phyloP scores from a whole-genome alignment of 2,113 vertebrate species.

The Scolopax mira region DNA sequence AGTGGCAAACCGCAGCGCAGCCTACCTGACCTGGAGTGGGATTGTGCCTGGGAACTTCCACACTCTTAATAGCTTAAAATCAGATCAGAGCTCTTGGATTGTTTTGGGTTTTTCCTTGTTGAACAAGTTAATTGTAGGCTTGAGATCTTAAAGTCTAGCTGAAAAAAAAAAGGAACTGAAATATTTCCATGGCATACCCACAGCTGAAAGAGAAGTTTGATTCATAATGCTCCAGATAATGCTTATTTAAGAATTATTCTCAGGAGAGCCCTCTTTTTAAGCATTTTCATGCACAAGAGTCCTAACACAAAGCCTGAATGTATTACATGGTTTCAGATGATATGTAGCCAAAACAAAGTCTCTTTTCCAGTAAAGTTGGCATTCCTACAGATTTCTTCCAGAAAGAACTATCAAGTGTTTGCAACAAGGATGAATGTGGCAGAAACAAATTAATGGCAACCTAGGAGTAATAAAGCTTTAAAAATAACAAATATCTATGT shows the following conservation, averaged over 20 bases:
- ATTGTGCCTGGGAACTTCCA: background rate
- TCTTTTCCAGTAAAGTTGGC: background rate
- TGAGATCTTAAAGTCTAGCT: background rate
- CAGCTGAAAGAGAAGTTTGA: background rate
- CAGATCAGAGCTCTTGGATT: background rate
- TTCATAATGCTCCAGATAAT: background rate
- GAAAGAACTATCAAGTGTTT: background rate
- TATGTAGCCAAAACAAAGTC: background rate
- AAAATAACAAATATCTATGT: background rate
- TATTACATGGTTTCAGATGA: background rate
- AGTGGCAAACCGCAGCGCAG: background rate
- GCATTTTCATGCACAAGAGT: background rate
- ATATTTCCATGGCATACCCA: background rate
- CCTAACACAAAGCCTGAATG: background rate
- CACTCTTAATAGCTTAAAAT: background rate
- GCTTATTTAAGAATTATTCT: background rate
- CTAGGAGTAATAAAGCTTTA: background rate
- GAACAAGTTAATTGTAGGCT: background rate
- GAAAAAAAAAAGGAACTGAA: background rate
- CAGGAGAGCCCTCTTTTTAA: background rate
- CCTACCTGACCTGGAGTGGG: background rate
- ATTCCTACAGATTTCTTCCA: conserved; percentile 30
- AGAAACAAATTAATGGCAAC: background rate
- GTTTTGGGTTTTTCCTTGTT: background rate
- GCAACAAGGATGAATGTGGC: background rate